phyloP scores from a whole-genome alignment of 2,888 invertebrate species.

The Cataglyphis cursor region DNA sequence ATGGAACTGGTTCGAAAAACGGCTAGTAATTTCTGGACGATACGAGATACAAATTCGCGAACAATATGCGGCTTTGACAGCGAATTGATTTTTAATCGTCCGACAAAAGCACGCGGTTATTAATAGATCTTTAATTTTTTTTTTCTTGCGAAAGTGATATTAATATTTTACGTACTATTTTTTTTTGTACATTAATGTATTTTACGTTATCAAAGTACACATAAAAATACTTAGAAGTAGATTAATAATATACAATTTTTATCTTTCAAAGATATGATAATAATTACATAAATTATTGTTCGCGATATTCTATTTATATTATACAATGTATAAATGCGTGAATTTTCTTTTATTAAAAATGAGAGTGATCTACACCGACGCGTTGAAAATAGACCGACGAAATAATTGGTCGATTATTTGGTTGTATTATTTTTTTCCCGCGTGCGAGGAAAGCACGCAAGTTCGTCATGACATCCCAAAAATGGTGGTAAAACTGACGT shows the following conservation, averaged over 20 bases:
- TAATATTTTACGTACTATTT: neutral
- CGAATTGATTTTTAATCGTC: conserved; percentile 5
- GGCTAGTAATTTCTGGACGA: conserved; percentile 14
- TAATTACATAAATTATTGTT: neutral
- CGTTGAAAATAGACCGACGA: conserved; percentile 15
- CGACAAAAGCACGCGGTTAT: neutral
- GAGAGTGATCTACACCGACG: neutral
- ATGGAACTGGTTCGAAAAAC: conserved; percentile 28
- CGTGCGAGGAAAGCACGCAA: conserved; percentile 3
- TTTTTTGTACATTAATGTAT: neutral
- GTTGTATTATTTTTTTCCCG: conserved; percentile 38
- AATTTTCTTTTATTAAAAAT: conserved; percentile 7
- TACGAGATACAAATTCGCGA: neutral
- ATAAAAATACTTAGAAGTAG: neutral
- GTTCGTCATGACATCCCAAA: conserved; percentile 38
- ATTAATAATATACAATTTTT: neutral
- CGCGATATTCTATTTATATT: neutral
- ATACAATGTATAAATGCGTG: neutral
- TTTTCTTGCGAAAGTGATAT: neutral
- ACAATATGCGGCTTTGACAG: neutral
- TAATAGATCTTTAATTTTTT: conserved; percentile 5
- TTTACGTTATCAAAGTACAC: neutral
- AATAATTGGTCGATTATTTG: conserved; percentile 51
- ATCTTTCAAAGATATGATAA: neutral
- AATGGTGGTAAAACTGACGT: conserved; percentile 41